These are phyloP conservation scores for Paradisaea rubra DNA, from an alignment of 2,113 vertebrate species.

Conservation along the genomic window DNA sequence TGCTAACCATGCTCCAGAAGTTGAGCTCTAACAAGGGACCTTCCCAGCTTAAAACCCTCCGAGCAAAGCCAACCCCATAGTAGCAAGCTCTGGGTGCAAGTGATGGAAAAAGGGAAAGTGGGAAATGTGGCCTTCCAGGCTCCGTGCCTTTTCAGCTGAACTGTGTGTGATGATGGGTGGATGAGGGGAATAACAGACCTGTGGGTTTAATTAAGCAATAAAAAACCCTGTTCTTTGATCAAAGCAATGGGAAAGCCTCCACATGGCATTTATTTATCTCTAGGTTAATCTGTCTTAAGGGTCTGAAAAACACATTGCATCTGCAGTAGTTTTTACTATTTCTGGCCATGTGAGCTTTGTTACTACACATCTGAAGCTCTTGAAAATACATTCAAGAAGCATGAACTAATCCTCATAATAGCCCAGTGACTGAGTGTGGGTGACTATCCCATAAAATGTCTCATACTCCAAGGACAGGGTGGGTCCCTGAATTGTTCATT, in stretches of 20 bases:
- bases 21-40: neutral
- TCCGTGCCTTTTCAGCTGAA: neutral
- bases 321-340: neutral
- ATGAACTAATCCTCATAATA: neutral
- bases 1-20: neutral
- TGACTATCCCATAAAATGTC: neutral
- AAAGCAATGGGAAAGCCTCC: conserved; percentile 4
- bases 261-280: neutral
- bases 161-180: neutral
- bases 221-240: neutral
- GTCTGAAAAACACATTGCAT: neutral
- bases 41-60: neutral
- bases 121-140: neutral
- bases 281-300: neutral
- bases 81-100: neutral
- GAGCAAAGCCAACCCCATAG: neutral
- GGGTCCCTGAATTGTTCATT: neutral
- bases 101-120: neutral
- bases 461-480: neutral
- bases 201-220: neutral
- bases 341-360: conserved; percentile 10
- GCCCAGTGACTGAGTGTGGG: neutral
- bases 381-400: neutral
- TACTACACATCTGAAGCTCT: neutral
- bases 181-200: neutral